Base-by-base conservation (phyloP, 2,888 invertebrate species). In the Prosapia bicincta region DNA sequence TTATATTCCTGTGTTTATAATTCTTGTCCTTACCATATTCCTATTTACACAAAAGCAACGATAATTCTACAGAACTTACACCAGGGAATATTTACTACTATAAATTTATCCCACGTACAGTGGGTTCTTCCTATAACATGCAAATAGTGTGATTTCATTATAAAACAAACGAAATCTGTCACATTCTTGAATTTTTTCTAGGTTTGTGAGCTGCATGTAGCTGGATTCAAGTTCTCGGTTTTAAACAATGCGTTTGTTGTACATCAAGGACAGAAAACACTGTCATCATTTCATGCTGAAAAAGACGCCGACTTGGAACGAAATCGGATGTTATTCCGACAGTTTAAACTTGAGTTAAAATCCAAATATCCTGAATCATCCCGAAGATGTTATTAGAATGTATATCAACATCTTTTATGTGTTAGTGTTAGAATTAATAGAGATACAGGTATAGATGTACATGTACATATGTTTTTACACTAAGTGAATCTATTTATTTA, bases 171-270 rank as follows among this genome's bases (percentile, higher is more conserved):
- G n/a, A n/a, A n/a, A n/a, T n/a, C n/a, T n/a, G n/a, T n/a, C n/a
- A n/a, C n/a, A 65, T 5, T 23, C 13, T 20, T 65, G 13, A 13
- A 6, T 75, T 75, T 66, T 24, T 83, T 83, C 20, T 82, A 88
- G 87, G 85, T 87, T 0, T 89, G 89, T 82, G 88, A 89, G 82
- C 84, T 88, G 30, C 86, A 88, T 80, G 84, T 88, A 54, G 86
- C 87, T 28, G 88, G 88, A 24, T 88, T 84, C 83, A 84, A 84
- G 78, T 88, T 88, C 81, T 84, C 86, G 6, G 87, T 89, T 26
- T 83, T 89, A 70, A 86, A 87, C 83, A 86, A 86, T 80, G 88
- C 86, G 0, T 89, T 88, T 82, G 82, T 88, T 13, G 83, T 88
- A 10, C 88, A 88, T 81, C 82, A 82, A 70, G 88, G 88, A n/a